Percentiles rank a stretch among this genome's conserved stretches.
Conservation (phyloP, 2,113 vertebrate genomes). For the Malurus alboscapulatus region DNA sequence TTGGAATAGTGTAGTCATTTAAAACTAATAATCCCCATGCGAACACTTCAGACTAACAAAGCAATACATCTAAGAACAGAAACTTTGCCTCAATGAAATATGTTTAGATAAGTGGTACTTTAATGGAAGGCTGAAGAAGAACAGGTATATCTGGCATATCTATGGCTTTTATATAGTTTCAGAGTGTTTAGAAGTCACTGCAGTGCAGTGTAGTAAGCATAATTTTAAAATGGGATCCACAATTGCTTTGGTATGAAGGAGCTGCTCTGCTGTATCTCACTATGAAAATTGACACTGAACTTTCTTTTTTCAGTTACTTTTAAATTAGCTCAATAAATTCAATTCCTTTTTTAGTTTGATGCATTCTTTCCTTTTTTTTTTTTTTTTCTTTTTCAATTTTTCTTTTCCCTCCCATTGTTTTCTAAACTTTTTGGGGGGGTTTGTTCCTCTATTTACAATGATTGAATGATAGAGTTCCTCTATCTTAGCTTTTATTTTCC, state of each 20-base stretch:
- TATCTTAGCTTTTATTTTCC: background rate
- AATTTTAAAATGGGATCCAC: background rate
- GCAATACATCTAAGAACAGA: background rate
- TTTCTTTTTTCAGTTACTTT: background rate
- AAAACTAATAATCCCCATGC: background rate
- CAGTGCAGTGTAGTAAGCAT: background rate
- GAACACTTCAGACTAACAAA: background rate
- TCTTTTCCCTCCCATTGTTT: background rate
- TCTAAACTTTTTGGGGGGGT: background rate
- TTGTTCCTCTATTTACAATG: background rate
- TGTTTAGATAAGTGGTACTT: background rate
- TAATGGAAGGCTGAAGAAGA: background rate
- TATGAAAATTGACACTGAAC: background rate
- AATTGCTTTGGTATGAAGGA: background rate
- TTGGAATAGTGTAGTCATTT: background rate
- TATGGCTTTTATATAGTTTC: background rate
- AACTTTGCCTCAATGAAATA: background rate
- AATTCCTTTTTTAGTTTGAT: background rate
- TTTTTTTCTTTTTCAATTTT: background rate
- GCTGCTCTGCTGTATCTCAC: background rate
- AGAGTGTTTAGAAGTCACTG: background rate
- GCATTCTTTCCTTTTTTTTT: background rate
- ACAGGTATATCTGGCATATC: background rate
- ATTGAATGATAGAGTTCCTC: background rate
- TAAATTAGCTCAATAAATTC: background rate